Base-by-base conservation (phyloP, 1,140 invertebrate genomes). In the Magallana ariakensis region DNA sequence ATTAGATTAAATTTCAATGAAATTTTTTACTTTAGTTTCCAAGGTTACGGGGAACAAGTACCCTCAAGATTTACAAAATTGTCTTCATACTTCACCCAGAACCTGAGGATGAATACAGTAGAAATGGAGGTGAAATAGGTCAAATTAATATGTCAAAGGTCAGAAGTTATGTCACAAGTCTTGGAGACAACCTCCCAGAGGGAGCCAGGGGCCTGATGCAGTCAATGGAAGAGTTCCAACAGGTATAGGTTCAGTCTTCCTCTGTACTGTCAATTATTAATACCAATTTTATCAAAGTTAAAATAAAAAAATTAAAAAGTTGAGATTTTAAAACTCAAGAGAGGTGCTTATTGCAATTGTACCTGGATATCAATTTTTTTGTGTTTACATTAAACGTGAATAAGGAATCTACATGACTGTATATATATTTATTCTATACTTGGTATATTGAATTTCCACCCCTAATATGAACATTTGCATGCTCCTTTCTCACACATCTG, bases 111-210 rank as follows among this genome's bases (percentile, higher is more conserved):
- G 75, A 62, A n/a, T 54, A 57, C 55, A 22, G 8, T 46, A 19
- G 57, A 54, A 57, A 13, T 8, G n/a, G 75, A 9, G 9, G 56
- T 19, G n/a, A 80, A 10, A 11, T 70, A 11, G 56, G 57, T 26
- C 56, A 60, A 62, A 84, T 84, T 53, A 86, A 86, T 46, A 86
- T 86, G 57, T 22, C 19, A 75, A 86, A 86, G 70, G 85, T 86
- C 46, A 86, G 62, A 33, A 55, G 33, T 83, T 86, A 75, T 55
- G 33, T 86, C 1, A 58, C 66, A 19, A 54, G 33, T 62, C 55
- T 84, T n/a, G 83, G 83, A 58, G 85, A 86, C 22, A 82, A 66
- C 16, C 58, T 86, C 16, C 62, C 85, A 16, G 75, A 80, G 26
- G 80, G 58, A n/a, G 85, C 85, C 16, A 80, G 80, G 58, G 56